Percentiles rank a stretch among this genome's conserved stretches.
phyloP scores from a whole-genome alignment of 2,888 invertebrate species.

The Plebejus argus region DNA sequence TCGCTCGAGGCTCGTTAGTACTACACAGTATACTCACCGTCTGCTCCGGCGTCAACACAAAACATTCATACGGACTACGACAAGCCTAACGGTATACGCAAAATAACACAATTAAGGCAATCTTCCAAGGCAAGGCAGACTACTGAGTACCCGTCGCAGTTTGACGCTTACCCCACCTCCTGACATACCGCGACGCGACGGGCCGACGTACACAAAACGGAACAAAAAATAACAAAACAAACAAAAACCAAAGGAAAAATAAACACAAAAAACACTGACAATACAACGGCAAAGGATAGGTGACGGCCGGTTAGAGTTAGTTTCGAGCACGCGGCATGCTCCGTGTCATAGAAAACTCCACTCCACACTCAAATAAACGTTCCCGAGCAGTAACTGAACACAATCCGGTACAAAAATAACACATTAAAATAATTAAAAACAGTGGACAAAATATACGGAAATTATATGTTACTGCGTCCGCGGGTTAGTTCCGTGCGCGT shows the following conservation, averaged over 20 bases:
- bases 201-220: constrained; percentile 67
- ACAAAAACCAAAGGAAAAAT: constrained; percentile 47
- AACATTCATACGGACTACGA: constrained; percentile 68
- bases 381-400: constrained; percentile 72
- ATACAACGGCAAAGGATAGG: constrained; percentile 75
- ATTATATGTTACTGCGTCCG: constrained; percentile 68
- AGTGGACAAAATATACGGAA: constrained; percentile 43
- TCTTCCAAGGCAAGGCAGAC: constrained; percentile 67
- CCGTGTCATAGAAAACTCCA: constrained; percentile 71
- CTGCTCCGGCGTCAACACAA: constrained; percentile 54
- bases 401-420: constrained; percentile 60
- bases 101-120: constrained; percentile 72
- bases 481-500: constrained; percentile 58
- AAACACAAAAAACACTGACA: constrained; percentile 49
- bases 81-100: constrained; percentile 76
- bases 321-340: constrained; percentile 72
- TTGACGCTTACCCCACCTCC: constrained; percentile 70
- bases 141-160: constrained; percentile 59
- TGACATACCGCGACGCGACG: constrained; percentile 62
- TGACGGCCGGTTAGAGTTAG: constrained; percentile 68
- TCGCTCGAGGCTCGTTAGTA: constrained; percentile 50
- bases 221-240: constrained; percentile 53
- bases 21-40: constrained; percentile 67
- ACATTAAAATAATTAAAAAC: constrained; percentile 56
- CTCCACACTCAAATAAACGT: constrained; percentile 75